A percentile compares a stretch with the other conserved stretches of the same genome.
phyloP scores from a whole-genome alignment of 1,140 invertebrate genomes.

The Aplysia californica region DNA sequence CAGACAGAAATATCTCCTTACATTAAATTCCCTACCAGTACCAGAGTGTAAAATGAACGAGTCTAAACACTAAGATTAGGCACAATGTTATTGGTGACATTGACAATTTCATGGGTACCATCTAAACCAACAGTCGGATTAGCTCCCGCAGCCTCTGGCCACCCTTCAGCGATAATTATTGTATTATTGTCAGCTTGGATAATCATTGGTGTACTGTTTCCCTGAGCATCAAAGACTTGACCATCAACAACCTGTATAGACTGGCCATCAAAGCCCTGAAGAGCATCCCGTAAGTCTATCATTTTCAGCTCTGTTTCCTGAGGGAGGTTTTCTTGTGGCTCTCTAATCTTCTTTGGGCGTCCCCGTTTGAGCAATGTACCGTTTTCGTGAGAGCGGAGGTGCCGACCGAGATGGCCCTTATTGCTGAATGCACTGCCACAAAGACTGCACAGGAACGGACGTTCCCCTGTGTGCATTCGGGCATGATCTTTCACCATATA shows the following conservation, averaged over 20 bases:
- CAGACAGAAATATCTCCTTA: too few species aligned
- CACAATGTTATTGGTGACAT: too few species aligned
- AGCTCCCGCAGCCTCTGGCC: neutral
- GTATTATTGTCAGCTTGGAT: slow-evolving; percentile 24
- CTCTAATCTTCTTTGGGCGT: slow-evolving; percentile 24
- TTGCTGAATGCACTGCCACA: slow-evolving; percentile 32
- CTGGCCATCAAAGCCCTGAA: slow-evolving; percentile 17
- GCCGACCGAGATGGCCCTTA: slow-evolving; percentile 31
- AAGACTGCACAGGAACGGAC: slow-evolving; percentile 25
- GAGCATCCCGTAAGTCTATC: slow-evolving; percentile 5
- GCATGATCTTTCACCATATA: slow-evolving; percentile 37
- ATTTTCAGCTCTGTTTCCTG: slow-evolving; percentile 6
- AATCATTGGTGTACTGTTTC: slow-evolving; percentile 16
- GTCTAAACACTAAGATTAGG: too few species aligned
- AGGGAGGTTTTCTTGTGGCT: neutral
- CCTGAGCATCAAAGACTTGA: slow-evolving; percentile 19
- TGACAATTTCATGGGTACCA: too few species aligned
- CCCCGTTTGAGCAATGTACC: slow-evolving; percentile 32
- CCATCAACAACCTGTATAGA: slow-evolving; percentile 16
- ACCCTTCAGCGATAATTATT: slow-evolving; percentile 23
- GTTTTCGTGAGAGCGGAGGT: slow-evolving; percentile 33
- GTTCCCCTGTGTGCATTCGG: slow-evolving; percentile 30
- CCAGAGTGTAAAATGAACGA: too few species aligned
- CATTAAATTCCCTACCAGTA: too few species aligned
- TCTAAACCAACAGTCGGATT: too few species aligned